These are phyloP conservation scores for Tortricodes alternella DNA, from an alignment of 2,888 invertebrate species.

Conservation along the genomic window DNA sequence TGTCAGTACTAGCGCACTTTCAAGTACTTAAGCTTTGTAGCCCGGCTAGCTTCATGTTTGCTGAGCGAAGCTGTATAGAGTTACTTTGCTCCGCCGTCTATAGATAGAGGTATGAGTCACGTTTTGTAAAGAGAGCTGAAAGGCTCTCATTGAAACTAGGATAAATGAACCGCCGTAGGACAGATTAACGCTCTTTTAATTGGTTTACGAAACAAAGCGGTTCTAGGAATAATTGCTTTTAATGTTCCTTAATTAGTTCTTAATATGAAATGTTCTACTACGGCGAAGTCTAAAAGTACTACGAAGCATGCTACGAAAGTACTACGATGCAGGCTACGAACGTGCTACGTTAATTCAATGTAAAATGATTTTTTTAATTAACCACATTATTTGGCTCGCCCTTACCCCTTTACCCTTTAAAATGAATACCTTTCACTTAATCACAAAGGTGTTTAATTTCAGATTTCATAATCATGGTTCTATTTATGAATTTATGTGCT, in stretches of 20 bases:
- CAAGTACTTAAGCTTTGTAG: neutral
- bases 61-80: conserved; percentile 18
- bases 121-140: conserved; percentile 11
- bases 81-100: conserved; percentile 25
- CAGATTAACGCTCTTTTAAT: conserved; percentile 24
- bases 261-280: neutral
- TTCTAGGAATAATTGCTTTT: conserved; percentile 4
- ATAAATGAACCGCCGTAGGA: conserved; percentile 12
- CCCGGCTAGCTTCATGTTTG: conserved; percentile 18
- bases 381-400: neutral
- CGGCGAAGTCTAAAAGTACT: conserved; percentile 4
- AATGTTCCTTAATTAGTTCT: conserved; percentile 2
- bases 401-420: neutral
- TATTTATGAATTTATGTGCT: no score
- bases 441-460: no score
- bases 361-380: neutral
- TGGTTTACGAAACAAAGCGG: conserved; percentile 10
- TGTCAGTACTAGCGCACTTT: neutral
- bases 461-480: no score
- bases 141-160: conserved; percentile 11
- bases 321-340: conserved; percentile 16
- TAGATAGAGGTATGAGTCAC: conserved; percentile 29
- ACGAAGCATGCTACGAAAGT: conserved; percentile 18
- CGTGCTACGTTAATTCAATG: conserved; percentile 1
- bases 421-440: no score